phyloP scores from a whole-genome alignment of 2,888 invertebrate genomes.

The Noctua comes region DNA sequence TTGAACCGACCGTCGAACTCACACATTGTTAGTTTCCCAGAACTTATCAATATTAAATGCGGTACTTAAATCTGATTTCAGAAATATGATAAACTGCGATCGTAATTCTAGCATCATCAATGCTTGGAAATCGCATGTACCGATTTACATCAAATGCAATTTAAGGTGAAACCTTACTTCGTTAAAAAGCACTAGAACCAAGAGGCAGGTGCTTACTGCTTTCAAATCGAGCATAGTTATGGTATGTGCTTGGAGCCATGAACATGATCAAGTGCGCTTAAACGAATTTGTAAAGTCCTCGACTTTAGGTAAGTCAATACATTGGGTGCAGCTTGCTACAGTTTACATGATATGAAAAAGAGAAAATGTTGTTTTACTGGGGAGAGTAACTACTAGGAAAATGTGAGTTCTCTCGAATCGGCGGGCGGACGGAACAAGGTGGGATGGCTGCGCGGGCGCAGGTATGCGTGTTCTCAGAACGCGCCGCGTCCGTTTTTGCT shows the following conservation, averaged over 20 bases:
- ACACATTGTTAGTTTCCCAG: slow-evolving; percentile 60
- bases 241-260: slow-evolving; percentile 1
- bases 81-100: slow-evolving; percentile 61
- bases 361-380: slow-evolving; percentile 70
- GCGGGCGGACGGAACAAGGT: slow-evolving; percentile 80
- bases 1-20: slow-evolving; percentile 52
- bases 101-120: slow-evolving; percentile 43
- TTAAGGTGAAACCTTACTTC: not conserved
- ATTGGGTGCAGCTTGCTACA: slow-evolving; percentile 48
- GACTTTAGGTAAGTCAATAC: slow-evolving; percentile 45
- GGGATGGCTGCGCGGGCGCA: slow-evolving; percentile 84
- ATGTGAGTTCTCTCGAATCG: slow-evolving; percentile 81
- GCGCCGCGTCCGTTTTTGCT: slow-evolving; percentile 87
- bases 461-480: slow-evolving; percentile 89
- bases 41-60: slow-evolving; percentile 67
- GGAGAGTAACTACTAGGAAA: slow-evolving; percentile 80
- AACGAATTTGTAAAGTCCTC: slow-evolving; percentile 49
- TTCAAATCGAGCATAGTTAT: not conserved
- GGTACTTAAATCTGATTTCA: slow-evolving; percentile 63
- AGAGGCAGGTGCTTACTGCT: not conserved
- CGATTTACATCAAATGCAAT: slow-evolving; percentile 31
- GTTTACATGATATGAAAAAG: slow-evolving; percentile 66
- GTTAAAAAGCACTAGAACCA: not conserved
- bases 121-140: slow-evolving; percentile 43
- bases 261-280: slow-evolving; percentile 25